These are phyloP conservation scores for Melipona beecheii DNA, from an alignment of 2,888 invertebrate genomes.

Conservation along the genomic window DNA sequence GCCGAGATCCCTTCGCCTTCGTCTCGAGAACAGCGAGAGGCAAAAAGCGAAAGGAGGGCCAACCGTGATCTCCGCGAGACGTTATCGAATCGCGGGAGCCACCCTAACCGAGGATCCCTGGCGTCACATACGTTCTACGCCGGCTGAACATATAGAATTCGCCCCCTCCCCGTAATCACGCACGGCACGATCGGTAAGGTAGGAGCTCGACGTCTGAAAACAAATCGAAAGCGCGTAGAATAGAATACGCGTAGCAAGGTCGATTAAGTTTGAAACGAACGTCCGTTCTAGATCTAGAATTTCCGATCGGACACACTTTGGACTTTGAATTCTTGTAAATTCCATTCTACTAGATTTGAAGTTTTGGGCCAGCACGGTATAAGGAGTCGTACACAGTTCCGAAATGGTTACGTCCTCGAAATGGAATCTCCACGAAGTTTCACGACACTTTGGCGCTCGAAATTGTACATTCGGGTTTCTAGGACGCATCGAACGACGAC, in stretches of 20 bases:
- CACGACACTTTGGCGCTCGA: no score
- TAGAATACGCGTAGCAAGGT: neutral
- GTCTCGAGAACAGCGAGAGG: conserved; percentile 20
- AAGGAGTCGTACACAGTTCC: no score
- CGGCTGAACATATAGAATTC: conserved; percentile 1
- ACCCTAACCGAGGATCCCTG: conserved; percentile 37
- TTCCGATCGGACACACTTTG: no score
- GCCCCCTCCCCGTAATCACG: neutral
- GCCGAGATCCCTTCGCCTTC: conserved; percentile 17
- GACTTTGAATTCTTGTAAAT: no score
- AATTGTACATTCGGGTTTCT: no score
- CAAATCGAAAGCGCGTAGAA: neutral
- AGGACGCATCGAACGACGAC: no score
- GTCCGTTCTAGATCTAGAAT: no score
- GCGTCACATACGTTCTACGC: conserved; percentile 25
- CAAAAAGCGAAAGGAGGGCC: conserved; percentile 18
- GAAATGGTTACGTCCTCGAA: no score
- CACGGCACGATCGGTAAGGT: neutral
- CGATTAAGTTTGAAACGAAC: no score
- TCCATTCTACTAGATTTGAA: no score
- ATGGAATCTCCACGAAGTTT: no score
- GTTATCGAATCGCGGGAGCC: conserved; percentile 29
- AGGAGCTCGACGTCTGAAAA: neutral
- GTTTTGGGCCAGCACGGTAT: no score
- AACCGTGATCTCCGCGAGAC: conserved; percentile 35